These are phyloP conservation scores for Heliconius cydno DNA, from an alignment of 2,888 invertebrate genomes.

Conservation along the genomic window DNA sequence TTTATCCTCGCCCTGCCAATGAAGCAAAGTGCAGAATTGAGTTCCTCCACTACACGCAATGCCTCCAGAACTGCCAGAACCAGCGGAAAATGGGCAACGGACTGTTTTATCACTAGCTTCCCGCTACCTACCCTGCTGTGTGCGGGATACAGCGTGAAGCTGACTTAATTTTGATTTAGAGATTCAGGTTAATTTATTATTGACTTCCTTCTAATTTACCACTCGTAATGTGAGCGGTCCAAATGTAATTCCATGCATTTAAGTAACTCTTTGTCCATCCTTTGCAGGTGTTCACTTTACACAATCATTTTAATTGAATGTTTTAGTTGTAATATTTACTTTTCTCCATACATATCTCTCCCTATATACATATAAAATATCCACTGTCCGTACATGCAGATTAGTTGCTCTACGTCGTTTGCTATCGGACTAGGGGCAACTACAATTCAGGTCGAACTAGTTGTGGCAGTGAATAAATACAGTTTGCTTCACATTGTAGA, in stretches of 20 bases:
- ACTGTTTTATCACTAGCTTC: not conserved
- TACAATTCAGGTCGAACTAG: slow-evolving; percentile 11
- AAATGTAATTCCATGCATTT: too few species aligned
- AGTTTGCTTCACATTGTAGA: slow-evolving; percentile 1
- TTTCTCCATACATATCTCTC: too few species aligned
- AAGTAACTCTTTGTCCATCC: too few species aligned
- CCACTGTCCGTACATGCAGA: slow-evolving; percentile 1
- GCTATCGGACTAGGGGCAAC: slow-evolving; percentile 6
- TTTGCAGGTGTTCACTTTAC: too few species aligned
- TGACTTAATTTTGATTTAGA: too few species aligned
- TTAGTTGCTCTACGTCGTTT: not conserved
- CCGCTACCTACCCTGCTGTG: not conserved
- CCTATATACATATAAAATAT: not conserved
- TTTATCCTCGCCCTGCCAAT: not conserved
- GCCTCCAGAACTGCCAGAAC: too few species aligned
- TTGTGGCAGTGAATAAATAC: slow-evolving; percentile 12
- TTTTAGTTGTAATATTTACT: too few species aligned
- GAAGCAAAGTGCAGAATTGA: not conserved
- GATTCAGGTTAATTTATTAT: too few species aligned
- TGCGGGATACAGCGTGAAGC: too few species aligned
- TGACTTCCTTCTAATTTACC: too few species aligned
- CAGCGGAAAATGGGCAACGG: not conserved
- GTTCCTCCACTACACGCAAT: not conserved
- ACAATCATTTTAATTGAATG: too few species aligned
- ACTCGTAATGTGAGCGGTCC: too few species aligned